These are phyloP conservation scores for Patella caerulea DNA, from an alignment of 2,888 invertebrate genomes.

Conservation along the genomic window DNA sequence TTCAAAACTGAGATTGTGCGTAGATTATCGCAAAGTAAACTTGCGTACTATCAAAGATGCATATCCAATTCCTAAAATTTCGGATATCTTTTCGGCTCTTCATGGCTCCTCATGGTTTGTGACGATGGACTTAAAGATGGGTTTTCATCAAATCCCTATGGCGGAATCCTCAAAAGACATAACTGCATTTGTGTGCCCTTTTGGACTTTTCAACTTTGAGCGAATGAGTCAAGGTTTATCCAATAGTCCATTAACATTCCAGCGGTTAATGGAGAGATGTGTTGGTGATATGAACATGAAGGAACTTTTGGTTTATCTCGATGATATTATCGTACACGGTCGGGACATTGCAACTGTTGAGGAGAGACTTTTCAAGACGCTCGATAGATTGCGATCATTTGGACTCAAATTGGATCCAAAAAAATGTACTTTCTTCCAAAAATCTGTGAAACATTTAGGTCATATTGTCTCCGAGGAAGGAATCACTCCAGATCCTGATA, in stretches of 20 bases:
- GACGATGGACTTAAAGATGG: conserved; percentile 12
- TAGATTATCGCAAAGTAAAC: conserved; percentile 12
- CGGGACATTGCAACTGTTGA: conserved; percentile 10
- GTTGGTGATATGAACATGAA: conserved; percentile 23
- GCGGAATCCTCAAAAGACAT: conserved; percentile 9
- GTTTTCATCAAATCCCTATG: conserved; percentile 17
- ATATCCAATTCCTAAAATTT: conserved; percentile 15
- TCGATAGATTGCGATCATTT: conserved; percentile 13
- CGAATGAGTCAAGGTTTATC: conserved; percentile 10
- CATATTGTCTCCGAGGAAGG: background rate
- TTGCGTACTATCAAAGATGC: conserved; percentile 3
- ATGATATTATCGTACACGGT: conserved; percentile 18
- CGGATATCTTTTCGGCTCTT: conserved; percentile 18
- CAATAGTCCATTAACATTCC: conserved; percentile 18
- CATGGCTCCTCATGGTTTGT: conserved; percentile 9
- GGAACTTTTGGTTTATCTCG: conserved; percentile 20
- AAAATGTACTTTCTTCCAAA: conserved; percentile 12
- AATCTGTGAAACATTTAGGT: conserved; percentile 13
- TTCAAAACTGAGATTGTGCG: conserved; percentile 9
- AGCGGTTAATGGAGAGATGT: conserved; percentile 20
- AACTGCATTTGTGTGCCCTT: conserved; percentile 16
- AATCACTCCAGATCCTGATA: conserved; percentile 5
- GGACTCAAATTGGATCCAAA: conserved; percentile 17
- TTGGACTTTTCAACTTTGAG: conserved; percentile 12
- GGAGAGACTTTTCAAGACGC: background rate